Conservation (phyloP, 2,888 invertebrate genomes). For the Troilus luridus region DNA sequence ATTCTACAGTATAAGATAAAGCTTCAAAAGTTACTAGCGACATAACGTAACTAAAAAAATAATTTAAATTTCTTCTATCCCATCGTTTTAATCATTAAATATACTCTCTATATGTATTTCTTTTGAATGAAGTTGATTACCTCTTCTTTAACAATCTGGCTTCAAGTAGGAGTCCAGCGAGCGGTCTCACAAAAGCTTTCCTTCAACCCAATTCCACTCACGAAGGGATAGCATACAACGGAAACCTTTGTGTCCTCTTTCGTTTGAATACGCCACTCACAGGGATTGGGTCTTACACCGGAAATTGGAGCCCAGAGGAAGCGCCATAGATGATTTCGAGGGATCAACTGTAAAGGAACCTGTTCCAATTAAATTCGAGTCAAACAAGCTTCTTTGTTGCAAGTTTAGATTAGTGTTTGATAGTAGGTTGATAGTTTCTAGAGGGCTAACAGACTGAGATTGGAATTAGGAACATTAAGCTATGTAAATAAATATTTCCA, state of each 20-base stretch:
- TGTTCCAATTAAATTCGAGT: not conserved
- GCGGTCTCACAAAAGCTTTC: not conserved
- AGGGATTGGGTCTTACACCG: not conserved
- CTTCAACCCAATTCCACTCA: not conserved
- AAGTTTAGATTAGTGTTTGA: not conserved
- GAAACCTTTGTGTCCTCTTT: slow-evolving; percentile 24
- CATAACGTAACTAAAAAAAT: too few species aligned
- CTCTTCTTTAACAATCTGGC: not conserved
- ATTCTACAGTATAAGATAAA: too few species aligned
- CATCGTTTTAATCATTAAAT: too few species aligned
- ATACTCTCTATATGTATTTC: not conserved
- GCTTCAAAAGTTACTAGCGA: too few species aligned
- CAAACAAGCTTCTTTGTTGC: not conserved
- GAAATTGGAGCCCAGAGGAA: not conserved
- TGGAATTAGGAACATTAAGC: too few species aligned
- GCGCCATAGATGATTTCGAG: not conserved
- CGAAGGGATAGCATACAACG: not conserved
- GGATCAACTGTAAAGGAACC: not conserved
- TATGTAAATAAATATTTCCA: too few species aligned
- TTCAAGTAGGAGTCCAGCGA: not conserved
- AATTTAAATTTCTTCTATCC: too few species aligned
- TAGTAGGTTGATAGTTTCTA: not conserved
- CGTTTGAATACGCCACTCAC: slow-evolving; percentile 32
- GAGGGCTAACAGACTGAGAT: too few species aligned
- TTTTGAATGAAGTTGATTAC: not conserved